phyloP scores from a whole-genome alignment of 2,113 vertebrate genomes.

The Albula glossodonta region DNA sequence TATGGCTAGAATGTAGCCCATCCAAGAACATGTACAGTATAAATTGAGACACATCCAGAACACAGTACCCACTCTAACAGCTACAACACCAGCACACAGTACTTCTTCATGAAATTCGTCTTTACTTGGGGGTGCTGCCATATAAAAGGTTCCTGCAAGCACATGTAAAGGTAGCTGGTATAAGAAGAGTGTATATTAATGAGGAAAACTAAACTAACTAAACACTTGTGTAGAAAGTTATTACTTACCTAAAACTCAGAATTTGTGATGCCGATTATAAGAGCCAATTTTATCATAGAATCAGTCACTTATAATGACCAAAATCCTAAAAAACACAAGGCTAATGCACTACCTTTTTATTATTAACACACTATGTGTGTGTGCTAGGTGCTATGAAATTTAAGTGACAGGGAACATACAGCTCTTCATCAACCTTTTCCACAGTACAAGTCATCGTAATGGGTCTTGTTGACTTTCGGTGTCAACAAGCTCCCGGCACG shows the following conservation, averaged over 20 bases:
- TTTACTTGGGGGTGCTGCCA: not conserved
- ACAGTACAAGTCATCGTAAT: not conserved
- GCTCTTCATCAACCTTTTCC: not conserved
- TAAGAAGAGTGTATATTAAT: not conserved
- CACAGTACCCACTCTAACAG: not conserved
- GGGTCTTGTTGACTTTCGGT: not conserved
- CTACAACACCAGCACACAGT: not conserved
- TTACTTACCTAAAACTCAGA: too few species aligned
- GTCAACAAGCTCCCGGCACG: not conserved
- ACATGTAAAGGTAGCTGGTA: not conserved
- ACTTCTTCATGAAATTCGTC: not conserved
- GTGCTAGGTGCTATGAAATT: conserved; percentile 12
- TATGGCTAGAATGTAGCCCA: too few species aligned
- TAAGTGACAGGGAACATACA: not conserved
- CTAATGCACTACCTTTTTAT: not conserved
- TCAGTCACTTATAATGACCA: not conserved
- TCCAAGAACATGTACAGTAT: not conserved
- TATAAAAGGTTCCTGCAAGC: not conserved
- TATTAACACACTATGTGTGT: too few species aligned
- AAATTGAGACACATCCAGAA: not conserved
- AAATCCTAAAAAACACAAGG: not conserved
- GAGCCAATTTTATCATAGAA: not conserved
- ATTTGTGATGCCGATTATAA: too few species aligned
- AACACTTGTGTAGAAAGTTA: too few species aligned
- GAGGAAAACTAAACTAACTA: too few species aligned